A percentile compares a stretch with the other conserved stretches of the same genome.
Evolutionary conservation across 2,113 vertebrate species (phyloP).

Genomic region (Labrus mixtus): DNA sequence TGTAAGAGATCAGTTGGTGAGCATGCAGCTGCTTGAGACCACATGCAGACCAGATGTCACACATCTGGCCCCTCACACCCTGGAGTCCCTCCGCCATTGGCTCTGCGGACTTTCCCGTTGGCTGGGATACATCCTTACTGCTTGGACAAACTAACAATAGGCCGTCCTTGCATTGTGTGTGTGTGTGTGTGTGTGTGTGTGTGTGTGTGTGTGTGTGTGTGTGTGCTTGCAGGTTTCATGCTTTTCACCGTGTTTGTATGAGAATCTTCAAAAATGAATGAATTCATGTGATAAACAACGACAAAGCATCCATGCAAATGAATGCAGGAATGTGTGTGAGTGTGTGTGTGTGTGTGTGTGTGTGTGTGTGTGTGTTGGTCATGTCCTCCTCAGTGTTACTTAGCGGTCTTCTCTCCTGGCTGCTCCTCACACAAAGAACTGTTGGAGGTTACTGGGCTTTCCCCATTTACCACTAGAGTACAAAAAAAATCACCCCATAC

Average conservation of each 20-base stretch:
- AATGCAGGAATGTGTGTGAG: constrained; percentile 19
- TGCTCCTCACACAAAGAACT: constrained; percentile 65
- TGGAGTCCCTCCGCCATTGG: constrained; percentile 45
- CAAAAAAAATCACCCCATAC: constrained; percentile 67
- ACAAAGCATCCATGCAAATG: constrained; percentile 18
- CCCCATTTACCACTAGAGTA: constrained; percentile 72
- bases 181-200: constrained; percentile 7
- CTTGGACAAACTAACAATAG: constrained; percentile 68
- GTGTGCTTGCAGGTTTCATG: constrained; percentile 33
- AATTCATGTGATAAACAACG: constrained; percentile 31
- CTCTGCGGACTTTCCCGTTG: constrained; percentile 74
- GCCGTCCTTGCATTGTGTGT: constrained; percentile 45
- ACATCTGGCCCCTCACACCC: constrained; percentile 51
- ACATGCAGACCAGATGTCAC: constrained; percentile 77
- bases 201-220: not conserved
- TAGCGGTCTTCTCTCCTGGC: constrained; percentile 68
- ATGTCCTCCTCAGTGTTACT: constrained; percentile 49
- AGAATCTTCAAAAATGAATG: constrained; percentile 51
- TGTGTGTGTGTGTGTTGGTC: constrained; percentile 22
- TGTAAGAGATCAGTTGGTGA: constrained; percentile 44
- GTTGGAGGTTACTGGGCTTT: constrained; percentile 80
- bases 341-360: constrained; percentile 5
- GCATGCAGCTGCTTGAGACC: constrained; percentile 52
- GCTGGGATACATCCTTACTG: constrained; percentile 54
- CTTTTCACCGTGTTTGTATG: constrained; percentile 38